Evolutionary conservation across 1,140 invertebrate species (phyloP).

Genomic region (Nylanderia fulva): DNA sequence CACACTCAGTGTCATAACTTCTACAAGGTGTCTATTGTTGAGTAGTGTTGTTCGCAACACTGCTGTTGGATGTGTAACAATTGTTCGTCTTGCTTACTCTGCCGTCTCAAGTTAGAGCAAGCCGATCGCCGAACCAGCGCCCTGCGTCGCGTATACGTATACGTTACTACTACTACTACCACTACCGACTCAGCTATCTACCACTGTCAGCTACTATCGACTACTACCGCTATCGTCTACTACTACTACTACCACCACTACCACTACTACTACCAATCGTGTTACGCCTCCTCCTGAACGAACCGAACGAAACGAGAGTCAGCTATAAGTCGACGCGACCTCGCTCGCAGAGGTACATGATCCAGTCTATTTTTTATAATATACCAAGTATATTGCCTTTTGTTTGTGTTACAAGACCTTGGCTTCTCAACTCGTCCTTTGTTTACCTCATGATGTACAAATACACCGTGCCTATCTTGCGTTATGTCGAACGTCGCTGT

Average conservation of each 20-base stretch:
- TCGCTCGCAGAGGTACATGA: constrained; percentile 82
- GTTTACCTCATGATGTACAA: constrained; percentile 39
- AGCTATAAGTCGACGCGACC: constrained; percentile 83
- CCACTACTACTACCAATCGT: constrained; percentile 82
- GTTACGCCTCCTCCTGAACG: constrained; percentile 84
- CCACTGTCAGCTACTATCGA: constrained; percentile 84
- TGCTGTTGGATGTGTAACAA: constrained; percentile 78
- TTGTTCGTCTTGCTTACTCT: constrained; percentile 83
- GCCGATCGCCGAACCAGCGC: constrained; percentile 84
- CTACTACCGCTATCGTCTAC: constrained; percentile 80
- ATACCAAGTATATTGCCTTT: constrained; percentile 73
- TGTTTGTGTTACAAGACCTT: constrained; percentile 64
- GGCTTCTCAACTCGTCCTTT: constrained; percentile 40
- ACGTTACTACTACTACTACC: constrained; percentile 81
- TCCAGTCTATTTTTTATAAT: constrained; percentile 71
- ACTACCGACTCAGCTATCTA: constrained; percentile 83
- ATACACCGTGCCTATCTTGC: constrained; percentile 40
- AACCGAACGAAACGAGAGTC: constrained; percentile 82
- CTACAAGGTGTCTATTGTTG: constrained; percentile 45
- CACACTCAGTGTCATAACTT: constrained; percentile 10
- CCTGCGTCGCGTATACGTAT: constrained; percentile 85
- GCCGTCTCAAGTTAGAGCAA: constrained; percentile 85
- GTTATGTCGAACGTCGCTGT: neutral
- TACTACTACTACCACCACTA: constrained; percentile 72
- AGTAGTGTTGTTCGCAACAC: constrained; percentile 60